Evolutionary conservation across 2,113 vertebrate species (phyloP), one percentile per base, ranked within the genome.

Genomic region (Cyphomyrus plagiostoma): DNA sequence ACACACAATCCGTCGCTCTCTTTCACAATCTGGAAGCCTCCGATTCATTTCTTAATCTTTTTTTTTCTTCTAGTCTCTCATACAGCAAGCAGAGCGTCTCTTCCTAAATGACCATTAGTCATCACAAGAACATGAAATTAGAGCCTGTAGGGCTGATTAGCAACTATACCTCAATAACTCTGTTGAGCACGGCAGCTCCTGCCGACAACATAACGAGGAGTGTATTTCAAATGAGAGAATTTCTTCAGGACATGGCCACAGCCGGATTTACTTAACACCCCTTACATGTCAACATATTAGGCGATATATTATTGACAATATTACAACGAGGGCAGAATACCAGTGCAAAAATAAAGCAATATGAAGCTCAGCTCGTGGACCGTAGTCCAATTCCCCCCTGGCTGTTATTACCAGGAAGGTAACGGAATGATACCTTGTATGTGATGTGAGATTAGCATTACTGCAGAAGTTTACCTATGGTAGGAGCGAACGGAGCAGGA

Each of bases 331-430:
- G 35, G 49, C 26, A 30, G 52, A 86, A 86, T 46, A 35, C 48
- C n/a, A 46, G 85, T 17, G n/a, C 49, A 86, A 53, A 86, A 49
- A 86, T 26, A 86, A 52, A 86, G 85, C 85, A 86, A 86, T 87
- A 26, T 53, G 85, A n/a, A 17, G 39, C 45, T 84, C 42, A 10
- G 82, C 39, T 84, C 10, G 9, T 84, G 82, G 42, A 23, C 2
- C 45, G 8, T 46, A 48, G 48, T 48, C 35, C 50, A 53, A 53
- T 53, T 35, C 48, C 26, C n/a, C 3, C 15, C 85, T 35, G 85
- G 49, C 26, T 19, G 49, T 15, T 53, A 35, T 49, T 86, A 86
- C 48, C 9, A 17, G n/a, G 17, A 21, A 52, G 85, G 46, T 50
- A 30, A 50, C 10, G n/a, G 21, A 21, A 23, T 19, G 46, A n/a